Evolutionary conservation across 2,113 vertebrate species (phyloP), one percentile per base, ranked within the genome.

Genomic region (Octodon degus): DNA sequence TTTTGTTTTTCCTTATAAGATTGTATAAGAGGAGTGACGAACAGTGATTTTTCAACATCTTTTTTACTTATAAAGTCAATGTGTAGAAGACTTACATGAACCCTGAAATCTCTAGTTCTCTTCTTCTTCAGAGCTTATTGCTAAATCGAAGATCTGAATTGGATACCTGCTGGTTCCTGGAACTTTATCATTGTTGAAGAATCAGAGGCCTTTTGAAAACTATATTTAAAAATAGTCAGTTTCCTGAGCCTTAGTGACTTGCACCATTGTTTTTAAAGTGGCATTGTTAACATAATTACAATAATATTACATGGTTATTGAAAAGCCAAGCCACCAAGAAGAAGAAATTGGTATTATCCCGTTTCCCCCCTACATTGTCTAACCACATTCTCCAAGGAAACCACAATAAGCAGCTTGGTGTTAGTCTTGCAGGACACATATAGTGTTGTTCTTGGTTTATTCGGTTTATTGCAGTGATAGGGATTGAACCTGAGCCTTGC

Each of bases 1-100:
- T 65, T 91, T 83, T 76, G 34, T 55, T 86, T 90, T 94, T 70
- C 50, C n/a, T 94, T 77, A 60, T 50, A 50, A 53, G 82, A 63
- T 60, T 77, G 30, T 87, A 14, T 22, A 62, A 90, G n/a, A 62
- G 19, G 94, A 60, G 55, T 27, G 22, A 68, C 83, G 20, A 95
- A 14, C 50, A 94, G 40, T 91, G 67, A 25, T 24, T 91, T 96
- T 86, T 93, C 60, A 62, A 70, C 89, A 32, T 53, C 3, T 14
- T 58, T 86, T 80, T 91, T 63, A 43, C 91, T 93, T 89, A n/a
- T 55, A 27, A 32, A 63, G 24, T 58, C 43, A 19, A 1, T 47
- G 60, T 87, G 25, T 27, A 70, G 20, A 87, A 76, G 65, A 24
- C 40, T 43, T 40, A 72, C 47, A 14, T 53, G 34, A 47, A 79